These are phyloP conservation scores for Sminthurides aquaticus DNA, from an alignment of 2,888 invertebrate species.

Conservation along the genomic window DNA sequence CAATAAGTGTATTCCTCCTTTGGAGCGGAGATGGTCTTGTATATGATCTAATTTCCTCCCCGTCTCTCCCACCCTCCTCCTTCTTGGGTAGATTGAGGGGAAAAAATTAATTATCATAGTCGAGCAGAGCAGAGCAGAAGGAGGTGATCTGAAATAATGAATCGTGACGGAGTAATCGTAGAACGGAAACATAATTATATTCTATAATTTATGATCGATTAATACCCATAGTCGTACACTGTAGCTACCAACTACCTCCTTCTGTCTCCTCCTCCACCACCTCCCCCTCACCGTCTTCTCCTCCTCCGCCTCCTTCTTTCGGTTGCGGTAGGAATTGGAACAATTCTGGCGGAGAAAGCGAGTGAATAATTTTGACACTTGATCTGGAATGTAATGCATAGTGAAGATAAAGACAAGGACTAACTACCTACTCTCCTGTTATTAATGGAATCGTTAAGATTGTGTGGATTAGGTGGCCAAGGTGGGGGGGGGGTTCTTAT, in stretches of 20 bases:
- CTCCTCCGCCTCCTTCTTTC: too few species aligned
- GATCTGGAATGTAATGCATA: constrained; percentile 1
- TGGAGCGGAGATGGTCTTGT: not conserved
- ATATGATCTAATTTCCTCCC: not conserved
- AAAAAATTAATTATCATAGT: constrained; percentile 20
- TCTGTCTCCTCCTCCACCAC: not conserved
- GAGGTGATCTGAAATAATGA: constrained; percentile 21
- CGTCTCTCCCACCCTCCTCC: too few species aligned
- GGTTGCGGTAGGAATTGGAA: too few species aligned
- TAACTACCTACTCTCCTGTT: not conserved
- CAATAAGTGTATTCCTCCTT: too few species aligned
- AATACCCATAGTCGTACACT: constrained; percentile 14
- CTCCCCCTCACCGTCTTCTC: too few species aligned
- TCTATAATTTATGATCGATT: constrained; percentile 24
- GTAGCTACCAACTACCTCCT: not conserved
- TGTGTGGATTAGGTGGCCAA: not conserved
- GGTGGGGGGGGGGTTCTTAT: not conserved
- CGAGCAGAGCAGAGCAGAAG: constrained; percentile 12
- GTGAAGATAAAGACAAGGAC: not conserved
- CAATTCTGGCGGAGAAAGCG: too few species aligned
- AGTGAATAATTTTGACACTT: constrained; percentile 22
- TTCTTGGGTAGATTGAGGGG: not conserved
- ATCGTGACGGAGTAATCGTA: constrained; percentile 20
- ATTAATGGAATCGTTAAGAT: constrained; percentile 6
- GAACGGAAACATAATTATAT: constrained; percentile 22